Evolutionary conservation across 2,113 vertebrate genomes (phyloP).

Genomic region (Indicator indicator): DNA sequence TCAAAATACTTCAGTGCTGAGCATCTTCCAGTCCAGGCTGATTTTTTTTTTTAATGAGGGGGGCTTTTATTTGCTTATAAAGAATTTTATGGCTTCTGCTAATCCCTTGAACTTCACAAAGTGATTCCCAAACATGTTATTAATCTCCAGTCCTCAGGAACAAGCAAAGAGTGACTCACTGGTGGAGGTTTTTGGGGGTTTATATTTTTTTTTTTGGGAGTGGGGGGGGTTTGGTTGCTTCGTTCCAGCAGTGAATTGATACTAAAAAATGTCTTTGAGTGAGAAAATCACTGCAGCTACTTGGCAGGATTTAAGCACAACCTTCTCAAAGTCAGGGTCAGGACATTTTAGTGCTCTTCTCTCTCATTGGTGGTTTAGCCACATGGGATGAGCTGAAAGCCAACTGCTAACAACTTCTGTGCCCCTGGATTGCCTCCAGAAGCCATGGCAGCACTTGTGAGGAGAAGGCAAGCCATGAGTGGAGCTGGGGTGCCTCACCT

Average conservation of each 20-base stretch:
- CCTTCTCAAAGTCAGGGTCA: background rate
- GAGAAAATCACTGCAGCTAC: background rate
- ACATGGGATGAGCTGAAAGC: background rate
- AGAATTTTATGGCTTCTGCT: background rate
- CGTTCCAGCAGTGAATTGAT: background rate
- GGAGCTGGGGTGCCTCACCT: background rate
- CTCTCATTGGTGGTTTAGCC: background rate
- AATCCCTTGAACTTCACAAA: background rate
- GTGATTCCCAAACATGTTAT: background rate
- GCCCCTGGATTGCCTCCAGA: background rate
- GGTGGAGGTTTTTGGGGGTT: background rate
- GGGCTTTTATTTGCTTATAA: background rate
- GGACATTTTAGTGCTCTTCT: background rate
- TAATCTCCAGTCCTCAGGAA: background rate
- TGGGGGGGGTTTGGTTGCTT: background rate
- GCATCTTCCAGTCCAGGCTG: background rate
- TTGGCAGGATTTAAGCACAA: background rate
- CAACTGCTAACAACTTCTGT: background rate
- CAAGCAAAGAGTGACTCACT: background rate
- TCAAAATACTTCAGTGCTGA: background rate
- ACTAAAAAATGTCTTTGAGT: background rate
- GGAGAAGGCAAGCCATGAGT: background rate
- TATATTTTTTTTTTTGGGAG: background rate
- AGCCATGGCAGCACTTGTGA: background rate
- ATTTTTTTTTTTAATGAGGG: background rate